phyloP scores from a whole-genome alignment of 2,113 vertebrate genomes.

The Columba janthina region DNA sequence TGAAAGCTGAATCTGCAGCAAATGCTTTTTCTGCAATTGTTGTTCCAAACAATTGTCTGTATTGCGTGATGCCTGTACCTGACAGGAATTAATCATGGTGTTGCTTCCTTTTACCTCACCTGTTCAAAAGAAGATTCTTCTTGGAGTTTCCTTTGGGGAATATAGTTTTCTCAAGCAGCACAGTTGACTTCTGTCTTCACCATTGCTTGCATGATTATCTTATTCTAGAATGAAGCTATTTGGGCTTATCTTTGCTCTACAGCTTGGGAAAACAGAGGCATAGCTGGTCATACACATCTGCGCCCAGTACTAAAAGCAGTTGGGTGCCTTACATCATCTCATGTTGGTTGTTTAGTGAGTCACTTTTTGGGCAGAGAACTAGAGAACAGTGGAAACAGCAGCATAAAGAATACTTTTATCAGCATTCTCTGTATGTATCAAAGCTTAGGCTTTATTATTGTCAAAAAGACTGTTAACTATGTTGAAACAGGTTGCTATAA shows the following conservation, averaged over 20 bases:
- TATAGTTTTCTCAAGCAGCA: neutral
- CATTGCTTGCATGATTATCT: neutral
- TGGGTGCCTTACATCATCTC: slow-evolving; percentile 41
- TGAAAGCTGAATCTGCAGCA: neutral
- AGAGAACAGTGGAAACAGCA: neutral
- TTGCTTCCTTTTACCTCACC: neutral
- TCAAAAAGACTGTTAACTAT: slow-evolving; percentile 33
- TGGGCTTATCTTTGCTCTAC: slow-evolving; percentile 43
- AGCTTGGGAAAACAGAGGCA: slow-evolving; percentile 44
- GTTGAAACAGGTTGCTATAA: slow-evolving; percentile 24
- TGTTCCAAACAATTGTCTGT: neutral
- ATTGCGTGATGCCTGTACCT: neutral
- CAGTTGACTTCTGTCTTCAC: neutral
- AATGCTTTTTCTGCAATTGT: neutral
- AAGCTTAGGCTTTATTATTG: slow-evolving; percentile 19
- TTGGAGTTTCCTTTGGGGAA: neutral
- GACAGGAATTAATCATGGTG: neutral
- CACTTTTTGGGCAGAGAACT: slow-evolving; percentile 47
- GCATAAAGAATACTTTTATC: slow-evolving; percentile 41
- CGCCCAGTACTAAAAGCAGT: neutral
- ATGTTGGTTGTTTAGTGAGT: slow-evolving; percentile 49
- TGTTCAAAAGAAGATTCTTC: neutral
- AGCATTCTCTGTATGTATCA: slow-evolving; percentile 18
- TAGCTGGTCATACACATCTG: slow-evolving; percentile 29
- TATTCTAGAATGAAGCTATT: slow-evolving; percentile 34